phyloP scores from a whole-genome alignment of 2,797 vertebrate species.

The Martes flavigula region DNA sequence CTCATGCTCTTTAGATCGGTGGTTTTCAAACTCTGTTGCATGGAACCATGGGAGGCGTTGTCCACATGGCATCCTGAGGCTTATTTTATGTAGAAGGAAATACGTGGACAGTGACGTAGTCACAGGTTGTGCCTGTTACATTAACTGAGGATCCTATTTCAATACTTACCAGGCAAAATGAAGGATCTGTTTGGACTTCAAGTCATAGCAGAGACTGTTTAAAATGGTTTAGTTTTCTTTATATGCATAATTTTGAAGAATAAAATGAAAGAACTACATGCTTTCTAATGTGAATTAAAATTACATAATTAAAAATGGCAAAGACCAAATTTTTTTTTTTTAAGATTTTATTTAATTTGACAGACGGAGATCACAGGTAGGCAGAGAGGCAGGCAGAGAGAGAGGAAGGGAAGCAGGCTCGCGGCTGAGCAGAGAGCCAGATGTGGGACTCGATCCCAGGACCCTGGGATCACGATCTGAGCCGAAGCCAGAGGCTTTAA shows the following conservation, averaged over 20 bases:
- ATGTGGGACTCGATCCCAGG: no score
- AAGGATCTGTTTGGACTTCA: neutral
- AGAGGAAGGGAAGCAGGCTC: no score
- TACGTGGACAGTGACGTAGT: fast-evolving
- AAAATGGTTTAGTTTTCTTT: neutral
- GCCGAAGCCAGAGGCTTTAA: no score
- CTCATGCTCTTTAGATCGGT: neutral
- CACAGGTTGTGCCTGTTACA: neutral
- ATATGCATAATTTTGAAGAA: neutral
- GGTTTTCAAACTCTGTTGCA: neutral
- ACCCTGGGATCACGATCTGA: no score
- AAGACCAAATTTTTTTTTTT: neutral
- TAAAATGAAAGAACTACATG: neutral
- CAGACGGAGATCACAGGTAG: no score
- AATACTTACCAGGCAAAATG: fast-evolving
- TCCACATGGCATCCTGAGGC: fast-evolving
- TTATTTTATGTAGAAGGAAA: no score
- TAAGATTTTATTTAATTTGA: no score
- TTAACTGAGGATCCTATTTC: neutral
- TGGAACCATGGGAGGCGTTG: neutral
- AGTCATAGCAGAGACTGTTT: neutral
- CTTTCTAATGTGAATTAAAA: neutral
- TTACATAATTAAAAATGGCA: neutral
- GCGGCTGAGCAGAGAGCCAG: no score
- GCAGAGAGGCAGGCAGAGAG: no score